Conservation (phyloP, 2,888 invertebrate species). For the Julus scanicus region DNA sequence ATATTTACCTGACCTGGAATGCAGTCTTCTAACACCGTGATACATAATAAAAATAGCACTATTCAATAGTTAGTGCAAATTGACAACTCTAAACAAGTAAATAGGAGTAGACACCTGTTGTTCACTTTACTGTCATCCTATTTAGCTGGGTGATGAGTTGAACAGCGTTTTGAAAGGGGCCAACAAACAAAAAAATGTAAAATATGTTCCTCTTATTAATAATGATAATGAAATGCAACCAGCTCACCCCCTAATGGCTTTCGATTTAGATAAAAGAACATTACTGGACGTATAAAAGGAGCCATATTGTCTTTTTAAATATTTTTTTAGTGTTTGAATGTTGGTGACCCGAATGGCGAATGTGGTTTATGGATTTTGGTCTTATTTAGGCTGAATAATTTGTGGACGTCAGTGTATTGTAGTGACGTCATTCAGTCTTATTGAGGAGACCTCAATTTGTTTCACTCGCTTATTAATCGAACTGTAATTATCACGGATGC, state of each 20-base stretch:
- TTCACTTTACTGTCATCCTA: slow-evolving; percentile 23
- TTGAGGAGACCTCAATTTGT: slow-evolving; percentile 16
- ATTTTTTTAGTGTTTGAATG: slow-evolving; percentile 10
- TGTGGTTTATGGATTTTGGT: slow-evolving; percentile 26
- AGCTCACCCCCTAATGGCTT: slow-evolving; percentile 19
- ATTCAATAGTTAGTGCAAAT: slow-evolving; percentile 27
- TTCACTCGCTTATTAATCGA: slow-evolving; percentile 23
- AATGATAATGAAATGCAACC: slow-evolving; percentile 30
- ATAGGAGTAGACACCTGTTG: slow-evolving; percentile 32
- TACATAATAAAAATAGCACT: slow-evolving; percentile 26
- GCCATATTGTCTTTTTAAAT: slow-evolving; percentile 24
- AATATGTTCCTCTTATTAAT: slow-evolving; percentile 7
- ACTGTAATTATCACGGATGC: neutral
- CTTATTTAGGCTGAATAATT: slow-evolving; percentile 16
- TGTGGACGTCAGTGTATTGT: neutral
- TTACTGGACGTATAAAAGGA: neutral
- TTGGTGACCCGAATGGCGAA: slow-evolving; percentile 11
- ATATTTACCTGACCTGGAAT: slow-evolving; percentile 32
- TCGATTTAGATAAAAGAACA: slow-evolving; percentile 23
- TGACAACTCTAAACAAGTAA: slow-evolving; percentile 28
- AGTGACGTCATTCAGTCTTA: neutral
- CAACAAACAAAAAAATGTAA: neutral
- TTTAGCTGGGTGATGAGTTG: slow-evolving; percentile 12
- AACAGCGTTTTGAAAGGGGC: slow-evolving; percentile 3
- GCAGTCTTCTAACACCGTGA: slow-evolving; percentile 5